Base-by-base conservation (phyloP, 2,888 invertebrate genomes). In the Helobdella robusta region DNA sequence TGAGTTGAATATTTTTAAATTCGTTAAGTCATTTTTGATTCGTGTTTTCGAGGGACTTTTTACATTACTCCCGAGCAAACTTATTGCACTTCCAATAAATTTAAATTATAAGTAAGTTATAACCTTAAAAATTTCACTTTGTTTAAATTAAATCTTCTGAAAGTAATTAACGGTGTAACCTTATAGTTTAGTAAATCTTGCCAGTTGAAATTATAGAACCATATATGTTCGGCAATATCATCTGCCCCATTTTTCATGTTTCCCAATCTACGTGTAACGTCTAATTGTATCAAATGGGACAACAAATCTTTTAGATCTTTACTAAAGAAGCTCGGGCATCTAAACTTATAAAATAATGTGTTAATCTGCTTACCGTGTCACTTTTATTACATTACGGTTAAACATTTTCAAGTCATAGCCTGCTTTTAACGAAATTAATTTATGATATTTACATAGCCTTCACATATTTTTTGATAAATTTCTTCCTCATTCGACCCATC, bases 401-500 rank as follows among this genome's bases (percentile, higher is more conserved):
- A n/a, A 15, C 44, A n/a, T 40, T 40, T 40, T n/a, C 11, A 40
- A 11, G 11, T 11, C n/a, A n/a, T n/a, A n/a, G n/a, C n/a, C n/a
- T n/a, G n/a, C n/a, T n/a, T n/a, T n/a, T n/a, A n/a, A n/a, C n/a
- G n/a, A n/a, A n/a, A n/a, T n/a, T n/a, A n/a, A n/a, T 20, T 30
- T 4, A 1, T 2, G 8, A 40, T 20, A 44, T 32, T 62, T 32
- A 62, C 62, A 32, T 46, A 50, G n/a, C 62, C 64, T 56, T 64
- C 56, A 36, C 64, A 56, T 20, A 64, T 64, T 28, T 64, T 64
- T 32, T 64, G 34, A 50, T 56, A 64, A 25, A 64, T 64, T 36
- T 64, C 64, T 30, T 64, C 64, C 23, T 64, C 64, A 2, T 35
- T 64, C 3, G 56, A 64, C 2, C 64, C 64, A 36, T 64, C 64